phyloP scores from a whole-genome alignment of 1,140 invertebrate species.

The Diachasmimorpha longicaudata region DNA sequence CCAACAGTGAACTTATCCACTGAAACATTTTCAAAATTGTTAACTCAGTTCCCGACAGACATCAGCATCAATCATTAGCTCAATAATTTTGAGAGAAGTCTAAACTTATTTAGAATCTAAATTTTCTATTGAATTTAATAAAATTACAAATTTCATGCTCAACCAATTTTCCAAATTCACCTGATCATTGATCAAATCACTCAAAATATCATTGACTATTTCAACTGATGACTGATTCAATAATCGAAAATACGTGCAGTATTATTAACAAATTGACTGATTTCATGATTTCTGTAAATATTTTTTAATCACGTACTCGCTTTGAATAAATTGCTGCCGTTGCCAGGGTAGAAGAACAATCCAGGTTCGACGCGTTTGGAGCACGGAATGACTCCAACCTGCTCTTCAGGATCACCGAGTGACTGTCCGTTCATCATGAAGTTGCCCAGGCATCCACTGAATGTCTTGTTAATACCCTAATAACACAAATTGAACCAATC shows the following conservation, averaged over 20 bases:
- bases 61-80: too few relatives aligned
- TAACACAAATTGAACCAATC: neutral
- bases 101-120: too few relatives aligned
- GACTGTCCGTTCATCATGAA: constrained; percentile 75
- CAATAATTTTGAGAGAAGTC: too few relatives aligned
- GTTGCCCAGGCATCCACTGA: constrained; percentile 87
- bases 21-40: constrained; percentile 28
- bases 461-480: constrained; percentile 70
- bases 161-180: neutral
- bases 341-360: constrained; percentile 81
- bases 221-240: too few relatives aligned
- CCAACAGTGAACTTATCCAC: constrained; percentile 81
- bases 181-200: neutral
- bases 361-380: constrained; percentile 84
- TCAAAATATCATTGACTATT: neutral
- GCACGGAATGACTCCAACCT: constrained; percentile 77
- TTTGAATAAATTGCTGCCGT: constrained; percentile 70
- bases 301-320: constrained; percentile 70
- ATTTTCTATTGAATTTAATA: too few relatives aligned
- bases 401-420: constrained; percentile 66
- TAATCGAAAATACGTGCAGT: too few relatives aligned
- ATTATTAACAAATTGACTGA: neutral
- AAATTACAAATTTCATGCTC: too few relatives aligned
- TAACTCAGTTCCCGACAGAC: neutral
- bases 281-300: too few relatives aligned